These are phyloP conservation scores for Dryocosmus kuriphilus DNA, from an alignment of 2,888 invertebrate species.

Conservation along the genomic window DNA sequence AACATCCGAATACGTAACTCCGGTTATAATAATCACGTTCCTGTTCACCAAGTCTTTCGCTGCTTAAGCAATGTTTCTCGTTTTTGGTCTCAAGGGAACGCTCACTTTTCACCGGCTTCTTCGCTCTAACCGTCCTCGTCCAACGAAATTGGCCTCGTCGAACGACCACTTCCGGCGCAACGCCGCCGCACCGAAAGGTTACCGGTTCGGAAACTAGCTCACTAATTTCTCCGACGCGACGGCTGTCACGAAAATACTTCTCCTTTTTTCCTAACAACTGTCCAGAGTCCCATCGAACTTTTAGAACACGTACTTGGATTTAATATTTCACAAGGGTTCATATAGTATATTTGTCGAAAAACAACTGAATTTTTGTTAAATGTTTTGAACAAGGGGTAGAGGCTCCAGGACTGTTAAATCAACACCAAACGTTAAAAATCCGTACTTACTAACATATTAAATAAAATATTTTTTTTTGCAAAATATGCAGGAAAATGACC, in stretches of 20 bases:
- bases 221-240: slow-evolving; percentile 18
- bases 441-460: too few species aligned
- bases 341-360: background rate
- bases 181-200: slow-evolving; percentile 18
- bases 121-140: slow-evolving; percentile 9
- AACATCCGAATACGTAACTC: slow-evolving; percentile 73
- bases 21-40: slow-evolving; percentile 69
- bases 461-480: too few species aligned
- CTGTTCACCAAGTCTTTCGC: slow-evolving; percentile 44
- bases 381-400: too few species aligned
- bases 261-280: background rate
- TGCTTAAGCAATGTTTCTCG: slow-evolving; percentile 29
- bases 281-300: slow-evolving; percentile 1
- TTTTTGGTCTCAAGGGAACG: slow-evolving; percentile 34
- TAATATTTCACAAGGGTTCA: background rate
- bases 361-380: too few species aligned
- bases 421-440: too few species aligned
- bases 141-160: slow-evolving; percentile 44
- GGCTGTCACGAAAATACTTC: slow-evolving; percentile 2
- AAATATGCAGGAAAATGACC: too few species aligned
- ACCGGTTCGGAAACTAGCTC: slow-evolving; percentile 35
- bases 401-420: too few species aligned
- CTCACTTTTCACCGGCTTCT: slow-evolving; percentile 47
- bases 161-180: slow-evolving; percentile 34
- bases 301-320: background rate